Evolutionary conservation across 1,140 invertebrate genomes (phyloP).

Genomic region (Leptoteleia sp.): DNA sequence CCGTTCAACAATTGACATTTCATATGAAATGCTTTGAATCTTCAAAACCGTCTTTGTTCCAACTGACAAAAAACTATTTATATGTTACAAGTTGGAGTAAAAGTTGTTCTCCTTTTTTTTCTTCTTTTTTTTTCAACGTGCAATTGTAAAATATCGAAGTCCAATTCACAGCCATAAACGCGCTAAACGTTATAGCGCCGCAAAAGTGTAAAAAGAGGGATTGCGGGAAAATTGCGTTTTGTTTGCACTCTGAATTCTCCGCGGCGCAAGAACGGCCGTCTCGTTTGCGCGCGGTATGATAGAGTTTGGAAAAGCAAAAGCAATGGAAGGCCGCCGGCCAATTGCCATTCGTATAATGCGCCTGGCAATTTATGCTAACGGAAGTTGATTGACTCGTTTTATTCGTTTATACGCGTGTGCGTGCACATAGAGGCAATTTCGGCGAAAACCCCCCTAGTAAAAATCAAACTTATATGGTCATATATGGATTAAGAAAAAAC

Average conservation of each 20-base stretch:
- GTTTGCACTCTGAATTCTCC: conserved; percentile 41
- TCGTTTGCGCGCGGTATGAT: conserved; percentile 28
- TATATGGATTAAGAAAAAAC: too few species aligned
- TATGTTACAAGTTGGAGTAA: too few species aligned
- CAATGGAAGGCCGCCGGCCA: conserved; percentile 18
- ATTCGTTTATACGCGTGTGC: conserved; percentile 22
- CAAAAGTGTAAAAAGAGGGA: conserved; percentile 43
- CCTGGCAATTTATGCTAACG: conserved; percentile 56
- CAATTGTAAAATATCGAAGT: conserved; percentile 18
- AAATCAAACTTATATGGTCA: too few species aligned
- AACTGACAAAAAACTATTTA: too few species aligned
- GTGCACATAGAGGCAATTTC: conserved; percentile 23
- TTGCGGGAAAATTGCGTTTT: conserved; percentile 59
- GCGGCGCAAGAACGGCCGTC: conserved; percentile 24
- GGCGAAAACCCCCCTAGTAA: too few species aligned
- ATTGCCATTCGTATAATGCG: conserved; percentile 56
- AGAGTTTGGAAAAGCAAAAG: conserved; percentile 51
- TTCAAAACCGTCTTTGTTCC: too few species aligned
- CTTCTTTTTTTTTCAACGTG: conserved; percentile 9
- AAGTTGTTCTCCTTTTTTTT: too few species aligned
- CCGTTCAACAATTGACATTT: too few species aligned
- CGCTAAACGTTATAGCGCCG: conserved; percentile 22
- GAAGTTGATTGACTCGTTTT: conserved; percentile 58
- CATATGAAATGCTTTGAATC: too few species aligned
- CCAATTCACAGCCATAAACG: conserved; percentile 15